A percentile compares a stretch with the other conserved stretches of the same genome.
Conservation (phyloP, 2,888 invertebrate species). For the Pyrgus malvae region DNA sequence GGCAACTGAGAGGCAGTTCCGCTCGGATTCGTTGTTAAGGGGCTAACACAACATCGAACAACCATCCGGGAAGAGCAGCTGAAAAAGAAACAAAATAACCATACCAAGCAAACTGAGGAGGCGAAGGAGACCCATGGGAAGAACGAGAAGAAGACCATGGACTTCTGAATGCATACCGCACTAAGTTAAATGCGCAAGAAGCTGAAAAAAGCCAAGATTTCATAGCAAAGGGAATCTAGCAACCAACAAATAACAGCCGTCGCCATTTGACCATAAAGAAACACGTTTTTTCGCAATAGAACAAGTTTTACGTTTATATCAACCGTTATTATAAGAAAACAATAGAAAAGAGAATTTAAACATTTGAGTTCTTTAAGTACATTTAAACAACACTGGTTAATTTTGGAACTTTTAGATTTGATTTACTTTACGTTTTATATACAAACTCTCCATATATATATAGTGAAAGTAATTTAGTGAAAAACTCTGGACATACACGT, state of each 20-base stretch:
- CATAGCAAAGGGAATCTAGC: conserved; percentile 72
- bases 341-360: conserved; percentile 81
- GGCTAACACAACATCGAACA: conserved; percentile 67
- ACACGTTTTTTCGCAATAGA: conserved; percentile 83
- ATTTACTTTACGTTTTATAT: conserved; percentile 77
- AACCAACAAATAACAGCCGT: conserved; percentile 64
- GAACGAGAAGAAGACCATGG: conserved; percentile 61
- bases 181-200: conserved; percentile 78
- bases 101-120: conserved; percentile 40
- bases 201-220: conserved; percentile 70
- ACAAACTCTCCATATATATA: conserved; percentile 78
- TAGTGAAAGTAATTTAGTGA: conserved; percentile 76
- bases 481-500: conserved; percentile 70
- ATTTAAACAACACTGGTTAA: conserved; percentile 82
- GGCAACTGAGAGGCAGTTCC: conserved; percentile 73
- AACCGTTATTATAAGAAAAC: conserved; percentile 80
- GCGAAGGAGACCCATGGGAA: conserved; percentile 59
- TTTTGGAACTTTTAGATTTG: conserved; percentile 79
- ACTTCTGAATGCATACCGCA: conserved; percentile 57
- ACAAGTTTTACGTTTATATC: conserved; percentile 83
- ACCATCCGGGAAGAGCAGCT: conserved; percentile 75
- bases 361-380: conserved; percentile 76
- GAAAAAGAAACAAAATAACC: conserved; percentile 44
- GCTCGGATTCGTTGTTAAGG: conserved; percentile 73
- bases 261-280: conserved; percentile 83